These are phyloP conservation scores for Diphyllodes magnificus DNA, from an alignment of 2,113 vertebrate genomes.

Conservation along the genomic window DNA sequence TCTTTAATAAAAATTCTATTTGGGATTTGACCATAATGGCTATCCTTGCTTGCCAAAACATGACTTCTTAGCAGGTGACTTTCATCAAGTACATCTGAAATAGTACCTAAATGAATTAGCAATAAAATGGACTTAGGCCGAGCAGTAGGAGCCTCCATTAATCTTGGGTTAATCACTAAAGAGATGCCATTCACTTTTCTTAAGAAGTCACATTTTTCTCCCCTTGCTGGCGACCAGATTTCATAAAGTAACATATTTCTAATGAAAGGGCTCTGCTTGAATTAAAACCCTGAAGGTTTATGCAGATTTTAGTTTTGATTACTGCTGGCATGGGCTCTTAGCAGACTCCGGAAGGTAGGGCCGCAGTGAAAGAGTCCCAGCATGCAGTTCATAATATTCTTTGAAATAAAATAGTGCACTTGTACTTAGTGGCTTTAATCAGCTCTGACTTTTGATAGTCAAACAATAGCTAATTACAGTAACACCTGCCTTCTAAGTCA, in stretches of 20 bases:
- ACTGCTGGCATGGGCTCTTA: constrained; percentile 98
- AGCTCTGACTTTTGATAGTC: constrained; percentile 99
- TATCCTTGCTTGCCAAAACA: constrained; percentile 92
- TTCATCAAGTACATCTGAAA: constrained; percentile 93
- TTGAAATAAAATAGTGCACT: constrained; percentile 97
- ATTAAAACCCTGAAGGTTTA: constrained; percentile 89
- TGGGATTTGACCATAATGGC: constrained; percentile 91
- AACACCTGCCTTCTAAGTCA: constrained; percentile 96
- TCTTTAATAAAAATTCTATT: constrained; percentile 84
- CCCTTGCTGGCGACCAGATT: constrained; percentile 91
- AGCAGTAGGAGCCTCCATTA: constrained; percentile 97
- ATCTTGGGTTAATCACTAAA: constrained; percentile 98
- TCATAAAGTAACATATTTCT: constrained; percentile 97
- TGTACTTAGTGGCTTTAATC: constrained; percentile 97
- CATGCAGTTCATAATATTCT: constrained; percentile 92
- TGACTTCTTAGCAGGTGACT: constrained; percentile 96
- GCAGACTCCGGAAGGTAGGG: constrained; percentile 89
- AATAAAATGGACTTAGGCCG: constrained; percentile 97
- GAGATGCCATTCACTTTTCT: constrained; percentile 99
- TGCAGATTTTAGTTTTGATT: constrained; percentile 99
- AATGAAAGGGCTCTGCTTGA: constrained; percentile 99
- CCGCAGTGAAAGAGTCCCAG: constrained; percentile 95
- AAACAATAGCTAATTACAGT: constrained; percentile 99
- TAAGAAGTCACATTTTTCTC: constrained; percentile 97
- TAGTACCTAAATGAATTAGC: constrained; percentile 99